A percentile compares a stretch with the other conserved stretches of the same genome.
phyloP scores from a whole-genome alignment of 2,113 vertebrate genomes.

The Microcebus jonahi region DNA sequence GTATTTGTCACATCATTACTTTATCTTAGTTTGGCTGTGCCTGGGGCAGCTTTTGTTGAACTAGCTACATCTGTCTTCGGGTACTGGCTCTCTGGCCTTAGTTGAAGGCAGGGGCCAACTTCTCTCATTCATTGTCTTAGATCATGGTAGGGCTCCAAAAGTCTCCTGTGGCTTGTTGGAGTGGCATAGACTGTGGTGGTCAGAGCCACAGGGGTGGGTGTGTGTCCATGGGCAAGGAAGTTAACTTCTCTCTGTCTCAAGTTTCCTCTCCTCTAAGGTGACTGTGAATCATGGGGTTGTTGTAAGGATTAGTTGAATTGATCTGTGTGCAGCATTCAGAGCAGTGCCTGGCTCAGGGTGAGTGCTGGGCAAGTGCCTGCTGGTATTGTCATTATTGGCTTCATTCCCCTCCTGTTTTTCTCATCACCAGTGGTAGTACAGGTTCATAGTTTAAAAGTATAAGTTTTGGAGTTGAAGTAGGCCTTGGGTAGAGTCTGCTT shows the following conservation, averaged over 20 bases:
- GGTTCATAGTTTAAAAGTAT: not conserved
- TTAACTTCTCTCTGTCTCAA: not conserved
- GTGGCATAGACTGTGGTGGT: not conserved
- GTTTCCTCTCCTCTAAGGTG: not conserved
- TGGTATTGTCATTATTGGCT: accelerated
- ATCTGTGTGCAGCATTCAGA: not conserved
- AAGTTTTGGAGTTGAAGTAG: not conserved
- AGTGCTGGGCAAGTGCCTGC: not conserved
- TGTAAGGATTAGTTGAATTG: not conserved
- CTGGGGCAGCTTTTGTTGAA: not conserved
- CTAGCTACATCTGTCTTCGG: not conserved
- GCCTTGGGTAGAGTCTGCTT: not conserved
- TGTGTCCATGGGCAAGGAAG: not conserved
- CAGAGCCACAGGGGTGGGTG: not conserved
- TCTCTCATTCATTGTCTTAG: not conserved
- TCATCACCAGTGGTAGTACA: accelerated
- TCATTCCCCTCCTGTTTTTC: not conserved
- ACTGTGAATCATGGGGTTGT: not conserved
- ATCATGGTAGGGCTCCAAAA: not conserved
- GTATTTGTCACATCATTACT: not conserved
- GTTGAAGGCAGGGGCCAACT: not conserved
- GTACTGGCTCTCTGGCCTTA: not conserved
- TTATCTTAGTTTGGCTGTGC: not conserved
- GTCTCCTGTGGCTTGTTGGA: not conserved
- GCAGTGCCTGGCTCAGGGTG: accelerated